Conservation (phyloP, 2,113 vertebrate species). For the Callaeas wilsoni region DNA sequence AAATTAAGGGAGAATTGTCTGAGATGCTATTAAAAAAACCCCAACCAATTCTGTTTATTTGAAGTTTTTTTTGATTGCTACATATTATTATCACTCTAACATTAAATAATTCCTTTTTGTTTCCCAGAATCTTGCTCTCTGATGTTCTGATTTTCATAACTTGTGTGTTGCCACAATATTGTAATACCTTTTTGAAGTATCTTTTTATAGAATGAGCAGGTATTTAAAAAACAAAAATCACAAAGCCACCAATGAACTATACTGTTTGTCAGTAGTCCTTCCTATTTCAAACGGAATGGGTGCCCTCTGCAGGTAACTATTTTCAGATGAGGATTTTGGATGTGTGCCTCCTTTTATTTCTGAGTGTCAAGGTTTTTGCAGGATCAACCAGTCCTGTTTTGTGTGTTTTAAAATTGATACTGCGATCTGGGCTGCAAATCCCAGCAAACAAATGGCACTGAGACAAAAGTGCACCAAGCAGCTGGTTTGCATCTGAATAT, state of each 20-base stretch:
- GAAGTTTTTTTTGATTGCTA: background rate
- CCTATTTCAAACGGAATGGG: background rate
- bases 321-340: background rate
- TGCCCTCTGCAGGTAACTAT: conserved; percentile 48
- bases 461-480: background rate
- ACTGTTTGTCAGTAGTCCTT: background rate
- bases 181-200: background rate
- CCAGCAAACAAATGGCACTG: background rate
- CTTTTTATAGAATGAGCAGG: background rate
- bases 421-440: background rate
- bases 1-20: background rate
- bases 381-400: accelerated
- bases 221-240: background rate
- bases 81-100: background rate
- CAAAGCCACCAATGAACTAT: background rate
- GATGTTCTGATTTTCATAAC: background rate
- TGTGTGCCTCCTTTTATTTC: background rate
- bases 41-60: background rate
- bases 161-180: background rate
- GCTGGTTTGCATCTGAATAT: background rate
- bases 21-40: background rate
- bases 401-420: background rate
- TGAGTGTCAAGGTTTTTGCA: background rate
- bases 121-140: background rate
- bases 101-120: background rate